Evolutionary conservation across 2,113 vertebrate species (phyloP).

Genomic region (Empidonax traillii): DNA sequence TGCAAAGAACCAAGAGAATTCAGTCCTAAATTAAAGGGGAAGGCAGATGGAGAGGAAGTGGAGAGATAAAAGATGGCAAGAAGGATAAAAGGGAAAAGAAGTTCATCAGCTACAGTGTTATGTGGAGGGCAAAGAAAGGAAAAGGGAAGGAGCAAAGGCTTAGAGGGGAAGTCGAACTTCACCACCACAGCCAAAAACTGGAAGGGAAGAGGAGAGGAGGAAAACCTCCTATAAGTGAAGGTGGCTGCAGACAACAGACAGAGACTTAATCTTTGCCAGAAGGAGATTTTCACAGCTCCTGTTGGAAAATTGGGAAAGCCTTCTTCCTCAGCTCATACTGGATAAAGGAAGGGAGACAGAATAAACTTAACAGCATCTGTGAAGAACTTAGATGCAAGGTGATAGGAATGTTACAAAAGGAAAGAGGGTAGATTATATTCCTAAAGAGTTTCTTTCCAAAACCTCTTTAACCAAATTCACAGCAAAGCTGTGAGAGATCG

Average conservation of each 20-base stretch:
- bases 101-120: background rate
- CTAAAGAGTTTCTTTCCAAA: constrained; percentile 12
- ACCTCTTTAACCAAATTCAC: background rate
- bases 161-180: background rate
- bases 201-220: background rate
- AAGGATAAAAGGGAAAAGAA: background rate
- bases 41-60: background rate
- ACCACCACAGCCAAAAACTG: background rate
- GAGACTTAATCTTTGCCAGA: background rate
- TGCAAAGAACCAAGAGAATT: background rate
- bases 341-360: background rate
- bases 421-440: background rate
- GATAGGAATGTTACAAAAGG: background rate
- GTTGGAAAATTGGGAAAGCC: background rate
- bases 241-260: background rate
- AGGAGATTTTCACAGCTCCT: background rate
- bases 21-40: background rate
- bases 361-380: background rate
- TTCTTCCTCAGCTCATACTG: background rate
- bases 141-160: background rate
- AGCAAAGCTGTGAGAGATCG: background rate
- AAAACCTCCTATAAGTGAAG: background rate
- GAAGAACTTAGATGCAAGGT: background rate
- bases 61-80: background rate
- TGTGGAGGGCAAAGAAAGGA: background rate